phyloP scores from a whole-genome alignment of 1,140 invertebrate species.

The Tyrophagus putrescentiae region DNA sequence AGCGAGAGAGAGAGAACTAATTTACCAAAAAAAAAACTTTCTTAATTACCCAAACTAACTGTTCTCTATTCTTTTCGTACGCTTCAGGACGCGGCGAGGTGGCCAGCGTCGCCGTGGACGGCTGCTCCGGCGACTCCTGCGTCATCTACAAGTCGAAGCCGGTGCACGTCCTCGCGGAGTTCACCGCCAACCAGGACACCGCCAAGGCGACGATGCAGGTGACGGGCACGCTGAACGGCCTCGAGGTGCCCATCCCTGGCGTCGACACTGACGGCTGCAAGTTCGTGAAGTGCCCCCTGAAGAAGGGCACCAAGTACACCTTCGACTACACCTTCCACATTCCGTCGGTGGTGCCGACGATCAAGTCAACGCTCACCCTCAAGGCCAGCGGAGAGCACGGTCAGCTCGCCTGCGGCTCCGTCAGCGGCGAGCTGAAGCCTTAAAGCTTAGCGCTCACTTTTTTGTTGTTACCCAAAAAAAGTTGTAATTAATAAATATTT shows the following conservation, averaged over 20 bases:
- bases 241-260: slow-evolving; percentile 8
- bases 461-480: too few relatives aligned
- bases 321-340: slow-evolving; percentile 10
- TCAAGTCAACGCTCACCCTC: neutral
- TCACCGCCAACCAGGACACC: neutral
- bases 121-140: neutral
- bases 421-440: neutral
- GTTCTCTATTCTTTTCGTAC: neutral
- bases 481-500: too few relatives aligned
- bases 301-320: neutral
- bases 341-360: neutral
- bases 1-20: too few relatives aligned
- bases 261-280: slow-evolving; percentile 1
- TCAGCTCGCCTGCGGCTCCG: neutral
- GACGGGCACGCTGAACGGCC: neutral
- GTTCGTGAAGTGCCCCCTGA: neutral
- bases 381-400: neutral
- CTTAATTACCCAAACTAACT: neutral
- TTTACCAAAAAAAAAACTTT: neutral
- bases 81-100: neutral
- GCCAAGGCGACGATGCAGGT: neutral
- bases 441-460: too few relatives aligned
- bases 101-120: neutral
- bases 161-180: neutral
- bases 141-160: neutral